phyloP scores from a whole-genome alignment of 2,113 vertebrate species.

The Pelecanus crispus region DNA sequence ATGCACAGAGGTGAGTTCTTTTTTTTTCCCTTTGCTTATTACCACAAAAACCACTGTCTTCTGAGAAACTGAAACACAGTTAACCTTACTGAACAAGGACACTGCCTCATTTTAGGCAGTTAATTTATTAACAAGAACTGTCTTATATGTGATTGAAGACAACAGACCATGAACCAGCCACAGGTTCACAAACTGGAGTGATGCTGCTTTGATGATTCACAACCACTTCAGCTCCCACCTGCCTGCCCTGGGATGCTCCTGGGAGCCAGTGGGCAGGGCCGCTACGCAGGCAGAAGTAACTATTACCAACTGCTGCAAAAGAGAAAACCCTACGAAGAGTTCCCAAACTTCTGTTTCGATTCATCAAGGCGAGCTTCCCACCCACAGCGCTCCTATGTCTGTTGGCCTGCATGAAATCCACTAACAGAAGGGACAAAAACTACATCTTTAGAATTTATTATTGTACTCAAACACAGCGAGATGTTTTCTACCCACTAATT shows the following conservation, averaged over 20 bases:
- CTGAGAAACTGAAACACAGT: neutral
- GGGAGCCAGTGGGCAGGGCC: neutral
- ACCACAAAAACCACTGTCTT: neutral
- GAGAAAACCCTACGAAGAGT: neutral
- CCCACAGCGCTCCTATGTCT: neutral
- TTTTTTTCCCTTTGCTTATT: neutral
- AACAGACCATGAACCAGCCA: neutral
- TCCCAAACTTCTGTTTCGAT: neutral
- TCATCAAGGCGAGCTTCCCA: neutral
- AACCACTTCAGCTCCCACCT: neutral
- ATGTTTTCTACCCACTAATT: neutral
- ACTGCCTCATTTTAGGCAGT: neutral
- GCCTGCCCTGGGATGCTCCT: neutral
- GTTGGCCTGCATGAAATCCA: neutral
- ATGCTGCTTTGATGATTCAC: neutral
- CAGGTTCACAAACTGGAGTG: neutral
- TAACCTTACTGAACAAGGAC: neutral
- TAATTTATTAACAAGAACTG: neutral
- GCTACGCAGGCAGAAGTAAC: neutral
- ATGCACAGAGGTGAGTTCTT: neutral
- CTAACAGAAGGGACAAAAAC: neutral
- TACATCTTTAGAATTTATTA: neutral
- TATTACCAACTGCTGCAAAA: neutral
- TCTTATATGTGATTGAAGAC: fast-evolving
- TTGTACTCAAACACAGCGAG: neutral